Base-by-base conservation (phyloP, 2,113 vertebrate genomes). In the Eurystomus gularis region DNA sequence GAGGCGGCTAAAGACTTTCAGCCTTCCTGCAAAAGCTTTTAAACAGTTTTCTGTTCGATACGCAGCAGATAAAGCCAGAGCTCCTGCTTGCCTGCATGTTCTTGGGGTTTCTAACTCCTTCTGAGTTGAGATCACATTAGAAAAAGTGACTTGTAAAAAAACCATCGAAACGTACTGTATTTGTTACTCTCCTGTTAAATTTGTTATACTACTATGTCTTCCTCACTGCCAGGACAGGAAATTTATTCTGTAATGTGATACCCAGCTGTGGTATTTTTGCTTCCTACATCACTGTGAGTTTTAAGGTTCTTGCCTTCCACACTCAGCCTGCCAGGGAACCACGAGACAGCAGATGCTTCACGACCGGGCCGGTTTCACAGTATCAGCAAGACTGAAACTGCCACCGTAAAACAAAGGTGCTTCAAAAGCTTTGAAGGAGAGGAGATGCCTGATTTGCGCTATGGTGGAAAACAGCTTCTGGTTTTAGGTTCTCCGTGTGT, bases 1-100 rank as follows among this genome's bases (percentile, higher is more conserved):
- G 69, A 82, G 65, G 44, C 83, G 1, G 10, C 86, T 57, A 69
- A 64, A 85, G 92, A 25, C 49, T 90, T 90, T 35, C 58, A 66
- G 84, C n/a, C 49, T 90, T 69, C 46, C 85, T 93, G 80, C 66
- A 82, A 90, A 86, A 86, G 65, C 80, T 64, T 90, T 92, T 94
- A n/a, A 91, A 77, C 26, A 71, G 62, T 94, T 93, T 90, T 85
- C 75, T 93, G 49, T 80, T 92, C 3, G 14, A 40, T 78, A 51
- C 61, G 86, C 72, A 52, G 39, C 35, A 81, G 92, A 92, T 88
- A 78, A 84, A 18, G 62, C 66, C 39, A 70, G 79, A 54, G 62
- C 42, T 92, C 3, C 57, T 84, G 76, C 42, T 37, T 66, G 82
- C 49, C 42, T 69, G 46, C 29, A 1, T 33, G 37, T 11, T 86